A percentile compares a stretch with the other conserved stretches of the same genome.
Conservation (phyloP, 2,888 invertebrate genomes). For the Tetranychus truncatus region DNA sequence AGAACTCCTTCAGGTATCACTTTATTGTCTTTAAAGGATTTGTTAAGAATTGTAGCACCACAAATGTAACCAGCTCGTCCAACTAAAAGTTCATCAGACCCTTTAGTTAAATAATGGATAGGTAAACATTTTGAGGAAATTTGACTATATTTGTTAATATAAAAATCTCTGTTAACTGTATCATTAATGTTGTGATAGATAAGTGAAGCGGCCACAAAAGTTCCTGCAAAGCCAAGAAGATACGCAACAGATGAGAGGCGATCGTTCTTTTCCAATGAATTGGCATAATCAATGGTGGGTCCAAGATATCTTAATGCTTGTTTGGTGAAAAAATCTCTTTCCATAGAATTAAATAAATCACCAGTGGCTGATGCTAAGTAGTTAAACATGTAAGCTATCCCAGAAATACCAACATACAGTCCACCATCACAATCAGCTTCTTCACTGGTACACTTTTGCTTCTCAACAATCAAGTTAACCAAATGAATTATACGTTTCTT, state of each 20-base stretch:
- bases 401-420: slow-evolving; percentile 49
- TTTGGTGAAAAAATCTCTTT: slow-evolving; percentile 28
- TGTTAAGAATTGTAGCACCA: slow-evolving; percentile 38
- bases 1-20: no score
- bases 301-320: slow-evolving; percentile 37
- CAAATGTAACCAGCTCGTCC: slow-evolving; percentile 65
- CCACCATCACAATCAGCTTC: slow-evolving; percentile 40
- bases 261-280: slow-evolving; percentile 33
- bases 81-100: slow-evolving; percentile 59
- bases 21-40: no score
- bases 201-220: slow-evolving; percentile 46
- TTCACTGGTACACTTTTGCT: neutral
- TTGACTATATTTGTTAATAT: slow-evolving; percentile 34
- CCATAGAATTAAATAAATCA: slow-evolving; percentile 41
- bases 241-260: slow-evolving; percentile 45
- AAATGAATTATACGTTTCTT: neutral
- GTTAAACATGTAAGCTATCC: slow-evolving; percentile 57
- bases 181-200: slow-evolving; percentile 36
- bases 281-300: slow-evolving; percentile 42
- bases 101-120: no score
- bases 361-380: slow-evolving; percentile 40
- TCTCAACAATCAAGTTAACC: neutral
- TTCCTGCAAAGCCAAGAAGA: slow-evolving; percentile 58
- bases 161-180: slow-evolving; percentile 30
- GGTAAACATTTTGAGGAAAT: slow-evolving; percentile 39